Evolutionary conservation across 1,140 invertebrate species (phyloP), one percentile per base, ranked within the genome.

Genomic region (Thalassaphorura encarpata): DNA sequence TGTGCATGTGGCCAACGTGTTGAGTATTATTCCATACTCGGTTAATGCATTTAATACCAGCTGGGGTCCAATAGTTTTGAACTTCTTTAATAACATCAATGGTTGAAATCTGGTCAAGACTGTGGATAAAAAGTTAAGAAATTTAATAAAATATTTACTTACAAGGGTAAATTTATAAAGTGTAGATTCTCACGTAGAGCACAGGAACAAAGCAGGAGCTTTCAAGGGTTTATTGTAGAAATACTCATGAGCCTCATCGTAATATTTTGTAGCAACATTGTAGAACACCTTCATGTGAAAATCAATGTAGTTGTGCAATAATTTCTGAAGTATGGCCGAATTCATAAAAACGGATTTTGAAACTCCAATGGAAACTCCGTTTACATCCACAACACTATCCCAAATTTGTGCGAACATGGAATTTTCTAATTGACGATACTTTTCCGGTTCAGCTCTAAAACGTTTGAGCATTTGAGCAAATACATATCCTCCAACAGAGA

Each of bases 401-500:
- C 52, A 62, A 26, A 58, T 56, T 48, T 62, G 60, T 1, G 39
- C 60, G 4, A 29, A 43, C 43, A 62, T 23, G n/a, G n/a, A 26
- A 18, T 48, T 2, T 4, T 8, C 8, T 6, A 50, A n/a, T 8
- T 26, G 6, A 5, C n/a, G 3, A 29, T 56, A 56, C 29, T 50
- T 8, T 42, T 40, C 54, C 31, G 54, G 54, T 8, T 57, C 39
- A 1, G 75, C 69, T 5, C 78, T 71, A 54, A 87, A 76, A 58
- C 81, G 75, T 27, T 83, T 74, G 56, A 87, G 76, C 33, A 82
- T 77, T 71, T 92, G 89, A 8, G 85, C 85, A 79, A 84, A 85
- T 56, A 92, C 72, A 70, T 93, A 93, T 16, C 81, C 89, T 8
- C 82, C 89, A 0, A 92, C 86, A 0, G 87, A 91, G 72, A 95